These are phyloP conservation scores for Drosophila parabipectinata DNA, from an alignment of 1,140 invertebrate species.

Conservation along the genomic window DNA sequence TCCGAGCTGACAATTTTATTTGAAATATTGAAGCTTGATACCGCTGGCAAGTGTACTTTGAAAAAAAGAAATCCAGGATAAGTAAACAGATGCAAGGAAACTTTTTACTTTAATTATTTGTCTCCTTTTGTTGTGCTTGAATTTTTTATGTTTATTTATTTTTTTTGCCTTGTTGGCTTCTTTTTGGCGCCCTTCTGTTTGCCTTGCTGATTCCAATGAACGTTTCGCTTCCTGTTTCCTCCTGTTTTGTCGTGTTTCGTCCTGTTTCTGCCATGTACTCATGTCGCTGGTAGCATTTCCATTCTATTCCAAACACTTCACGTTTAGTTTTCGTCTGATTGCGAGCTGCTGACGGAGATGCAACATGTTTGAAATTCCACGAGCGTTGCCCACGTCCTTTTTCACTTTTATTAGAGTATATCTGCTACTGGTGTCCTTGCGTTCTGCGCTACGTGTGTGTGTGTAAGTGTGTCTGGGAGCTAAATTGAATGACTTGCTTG, in stretches of 20 bases:
- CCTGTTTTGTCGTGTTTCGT: slow-evolving; percentile 9
- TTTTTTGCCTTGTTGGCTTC: slow-evolving; percentile 6
- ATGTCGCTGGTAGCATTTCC: slow-evolving; percentile 70
- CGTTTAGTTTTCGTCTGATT: slow-evolving; percentile 63
- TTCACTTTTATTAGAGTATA: slow-evolving; percentile 72
- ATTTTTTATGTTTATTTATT: slow-evolving; percentile 9
- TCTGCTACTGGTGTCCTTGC: slow-evolving; percentile 27
- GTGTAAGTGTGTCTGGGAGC: slow-evolving; percentile 32
- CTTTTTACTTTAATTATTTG: slow-evolving; percentile 76
- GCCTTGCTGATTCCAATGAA: slow-evolving; percentile 61
- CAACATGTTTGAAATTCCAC: slow-evolving; percentile 75
- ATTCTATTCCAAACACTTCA: slow-evolving; percentile 30
- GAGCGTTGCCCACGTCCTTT: slow-evolving; percentile 73
- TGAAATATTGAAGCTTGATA: neutral
- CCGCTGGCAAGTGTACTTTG: neutral
- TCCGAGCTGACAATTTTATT: neutral
- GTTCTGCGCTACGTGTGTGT: neutral
- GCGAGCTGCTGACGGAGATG: slow-evolving; percentile 43
- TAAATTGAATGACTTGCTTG: slow-evolving; percentile 74
- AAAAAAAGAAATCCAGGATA: slow-evolving; percentile 34
- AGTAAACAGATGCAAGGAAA: slow-evolving; percentile 35
- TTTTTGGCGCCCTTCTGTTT: slow-evolving; percentile 48
- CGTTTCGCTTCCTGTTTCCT: slow-evolving; percentile 38
- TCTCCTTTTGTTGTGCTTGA: slow-evolving; percentile 36
- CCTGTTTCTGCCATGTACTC: slow-evolving; percentile 24